These are phyloP conservation scores for Choloepus hoffmanni DNA, from an alignment of 2,113 vertebrate species.

Conservation along the genomic window DNA sequence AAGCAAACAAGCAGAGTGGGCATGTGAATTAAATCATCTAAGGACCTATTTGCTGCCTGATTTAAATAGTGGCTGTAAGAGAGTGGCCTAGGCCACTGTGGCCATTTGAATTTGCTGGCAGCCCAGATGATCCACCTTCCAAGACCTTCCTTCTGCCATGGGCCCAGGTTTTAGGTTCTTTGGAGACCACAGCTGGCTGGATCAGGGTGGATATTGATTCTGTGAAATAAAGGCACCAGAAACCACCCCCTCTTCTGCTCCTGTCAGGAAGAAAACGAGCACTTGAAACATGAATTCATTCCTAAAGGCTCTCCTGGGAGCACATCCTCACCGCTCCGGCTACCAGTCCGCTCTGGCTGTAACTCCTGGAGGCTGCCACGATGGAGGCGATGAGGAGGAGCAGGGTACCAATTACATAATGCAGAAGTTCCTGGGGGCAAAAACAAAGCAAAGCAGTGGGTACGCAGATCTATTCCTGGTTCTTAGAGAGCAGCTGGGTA, in stretches of 20 bases:
- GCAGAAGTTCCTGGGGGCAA: constrained; percentile 93
- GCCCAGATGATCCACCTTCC: neutral
- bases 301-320: no score
- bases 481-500: neutral
- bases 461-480: neutral
- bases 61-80: neutral
- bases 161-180: neutral
- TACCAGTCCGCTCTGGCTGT: constrained; percentile 86
- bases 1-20: neutral
- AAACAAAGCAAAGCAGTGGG: constrained; percentile 65
- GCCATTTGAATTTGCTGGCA: neutral
- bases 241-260: neutral
- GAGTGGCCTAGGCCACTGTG: neutral
- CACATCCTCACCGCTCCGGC: constrained; percentile 90
- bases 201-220: neutral
- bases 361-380: constrained; percentile 88
- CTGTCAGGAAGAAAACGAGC: neutral
- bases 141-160: neutral
- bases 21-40: no score
- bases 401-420: constrained; percentile 92
- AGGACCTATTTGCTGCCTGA: neutral
- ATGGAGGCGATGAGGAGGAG: constrained; percentile 94
- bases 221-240: neutral
- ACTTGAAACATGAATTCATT: neutral
- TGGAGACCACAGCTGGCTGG: neutral